Conservation (phyloP, 2,113 vertebrate genomes). For the Acrocephalus kingi region DNA sequence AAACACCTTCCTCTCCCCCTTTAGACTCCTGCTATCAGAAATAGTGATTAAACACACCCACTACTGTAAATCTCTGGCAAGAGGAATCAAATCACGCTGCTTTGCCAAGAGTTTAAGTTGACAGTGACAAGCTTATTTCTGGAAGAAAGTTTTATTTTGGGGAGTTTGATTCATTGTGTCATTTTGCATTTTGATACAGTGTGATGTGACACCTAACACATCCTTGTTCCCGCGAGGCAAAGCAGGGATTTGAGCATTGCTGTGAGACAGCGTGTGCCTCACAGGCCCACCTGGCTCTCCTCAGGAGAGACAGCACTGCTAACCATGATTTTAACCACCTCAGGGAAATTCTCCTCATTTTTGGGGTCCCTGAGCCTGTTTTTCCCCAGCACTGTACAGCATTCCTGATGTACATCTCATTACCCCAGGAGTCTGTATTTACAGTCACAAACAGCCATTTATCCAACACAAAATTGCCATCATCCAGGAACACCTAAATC, state of each 20-base stretch:
- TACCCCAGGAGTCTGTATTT: neutral
- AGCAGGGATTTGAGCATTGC: neutral
- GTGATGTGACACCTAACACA: neutral
- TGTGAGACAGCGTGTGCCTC: neutral
- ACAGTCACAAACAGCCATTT: neutral
- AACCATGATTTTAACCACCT: neutral
- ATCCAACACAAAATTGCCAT: neutral
- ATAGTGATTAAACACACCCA: slow-evolving; percentile 3
- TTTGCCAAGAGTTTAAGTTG: neutral
- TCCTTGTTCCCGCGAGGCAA: neutral
- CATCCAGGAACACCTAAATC: slow-evolving; percentile 10
- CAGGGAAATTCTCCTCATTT: neutral
- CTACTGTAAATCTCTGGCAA: neutral
- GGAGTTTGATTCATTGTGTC: neutral
- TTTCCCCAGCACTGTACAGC: neutral
- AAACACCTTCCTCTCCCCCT: neutral
- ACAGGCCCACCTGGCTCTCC: neutral
- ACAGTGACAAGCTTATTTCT: slow-evolving; percentile 8
- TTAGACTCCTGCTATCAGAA: neutral
- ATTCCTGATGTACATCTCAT: neutral
- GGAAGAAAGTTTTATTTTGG: slow-evolving; percentile 26
- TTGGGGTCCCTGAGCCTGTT: neutral
- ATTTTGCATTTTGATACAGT: neutral
- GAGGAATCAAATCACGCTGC: neutral
- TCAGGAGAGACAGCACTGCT: neutral